Base-by-base conservation (phyloP, 2,113 vertebrate species). In the Bufo gargarizans region DNA sequence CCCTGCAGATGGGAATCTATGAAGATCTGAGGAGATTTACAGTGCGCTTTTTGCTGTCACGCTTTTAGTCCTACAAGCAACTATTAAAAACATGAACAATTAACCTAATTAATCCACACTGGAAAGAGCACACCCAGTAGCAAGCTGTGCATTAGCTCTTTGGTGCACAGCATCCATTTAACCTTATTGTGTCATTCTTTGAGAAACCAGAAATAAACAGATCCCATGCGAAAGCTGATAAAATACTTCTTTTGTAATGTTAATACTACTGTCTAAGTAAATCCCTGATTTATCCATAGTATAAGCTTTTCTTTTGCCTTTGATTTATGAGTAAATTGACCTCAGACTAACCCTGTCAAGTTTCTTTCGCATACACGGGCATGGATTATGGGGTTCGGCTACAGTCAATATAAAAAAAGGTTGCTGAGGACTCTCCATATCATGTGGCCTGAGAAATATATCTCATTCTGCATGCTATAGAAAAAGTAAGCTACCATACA, bases 181-280 rank as follows among this genome's bases (percentile, higher is more conserved):
- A 90, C n/a, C 65, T 91, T 85, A 16, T 74, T 87, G 77, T 84
- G 81, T 72, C 67, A 86, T 55, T 82, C 12, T 89, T 90, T 88
- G 85, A 88, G 78, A 91, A 92, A 92, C 87, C 1, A 90, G 47
- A 83, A 83, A 74, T 86, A 93, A 93, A 91, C 74, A 91, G 91
- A 92, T 91, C 67, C 79, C 82, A n/a, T 0, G 20, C 84, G 89
- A 92, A 93, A 91, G 55, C 71, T 14, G 88, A 86, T 90, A 91
- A 91, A 90, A 91, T 45, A 82, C 72, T 91, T 88, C 77, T 92
- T 93, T 92, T 93, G 33, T 93, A 92, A 91, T 91, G 91, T 74
- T 93, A 93, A 93, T 93, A 22, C 88, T 89, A 79, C 61, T 90
- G 74, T 78, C 91, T 91, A 90, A 82, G 82, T 88, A 91, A 92